Evolutionary conservation across 2,797 vertebrate genomes (phyloP).

Genomic region (Chrysocyon brachyurus): DNA sequence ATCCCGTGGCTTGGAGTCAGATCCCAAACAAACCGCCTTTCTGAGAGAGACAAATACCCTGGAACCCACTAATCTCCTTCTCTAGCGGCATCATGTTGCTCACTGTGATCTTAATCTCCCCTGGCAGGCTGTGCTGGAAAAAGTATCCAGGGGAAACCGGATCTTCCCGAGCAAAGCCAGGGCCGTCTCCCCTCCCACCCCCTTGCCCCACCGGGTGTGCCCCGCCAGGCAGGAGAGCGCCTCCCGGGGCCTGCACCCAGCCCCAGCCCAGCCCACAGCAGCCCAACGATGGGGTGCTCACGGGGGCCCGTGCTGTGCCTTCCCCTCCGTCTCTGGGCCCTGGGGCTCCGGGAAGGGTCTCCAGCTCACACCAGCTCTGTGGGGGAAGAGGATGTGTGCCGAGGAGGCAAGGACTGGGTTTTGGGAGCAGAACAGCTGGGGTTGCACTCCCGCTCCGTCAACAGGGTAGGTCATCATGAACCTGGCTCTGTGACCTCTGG

Average conservation of each 20-base stretch:
- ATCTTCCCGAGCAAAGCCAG: conserved; percentile 44
- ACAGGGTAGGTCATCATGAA: not conserved
- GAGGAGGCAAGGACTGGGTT: not conserved
- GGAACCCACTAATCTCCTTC: conserved; percentile 50
- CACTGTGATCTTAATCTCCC: conserved; percentile 62
- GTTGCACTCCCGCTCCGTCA: not conserved
- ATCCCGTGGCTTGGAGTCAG: not conserved
- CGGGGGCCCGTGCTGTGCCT: conserved; percentile 87
- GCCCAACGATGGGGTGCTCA: conserved; percentile 82
- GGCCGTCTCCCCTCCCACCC: not conserved
- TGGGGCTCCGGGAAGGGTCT: not conserved
- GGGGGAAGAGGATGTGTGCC: not conserved
- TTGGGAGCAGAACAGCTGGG: not conserved
- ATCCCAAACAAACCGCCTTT: conserved; percentile 35
- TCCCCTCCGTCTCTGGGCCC: conserved; percentile 83
- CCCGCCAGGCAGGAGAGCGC: conserved; percentile 82
- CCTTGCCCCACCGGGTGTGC: not conserved
- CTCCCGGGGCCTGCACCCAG: conserved; percentile 79
- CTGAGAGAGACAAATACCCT: not conserved
- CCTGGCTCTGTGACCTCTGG: not conserved
- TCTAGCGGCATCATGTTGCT: not conserved
- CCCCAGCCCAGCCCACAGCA: conserved; percentile 83
- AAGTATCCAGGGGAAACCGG: conserved; percentile 36
- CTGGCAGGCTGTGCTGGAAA: conserved; percentile 46
- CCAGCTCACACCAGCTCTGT: not conserved